Percentiles rank a stretch among this genome's conserved stretches.
Conservation (phyloP, 1,140 invertebrate genomes). For the Papilio polytes region DNA sequence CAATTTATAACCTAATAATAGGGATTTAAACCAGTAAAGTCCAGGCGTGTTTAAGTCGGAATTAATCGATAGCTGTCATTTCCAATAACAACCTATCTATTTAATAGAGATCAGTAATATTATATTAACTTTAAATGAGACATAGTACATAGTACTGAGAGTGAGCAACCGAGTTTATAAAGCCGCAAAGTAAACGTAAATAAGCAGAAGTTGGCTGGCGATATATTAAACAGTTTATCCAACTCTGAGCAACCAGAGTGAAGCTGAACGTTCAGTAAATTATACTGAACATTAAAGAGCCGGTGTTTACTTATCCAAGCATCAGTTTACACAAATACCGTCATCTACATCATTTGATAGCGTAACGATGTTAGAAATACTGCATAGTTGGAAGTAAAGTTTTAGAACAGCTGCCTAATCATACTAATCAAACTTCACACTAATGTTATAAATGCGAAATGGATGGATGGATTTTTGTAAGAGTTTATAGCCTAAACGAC, state of each 20-base stretch:
- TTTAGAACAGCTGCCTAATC: too few relatives aligned
- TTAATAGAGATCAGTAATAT: too few relatives aligned
- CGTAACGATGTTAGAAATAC: background rate
- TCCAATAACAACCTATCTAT: too few relatives aligned
- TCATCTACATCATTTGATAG: background rate
- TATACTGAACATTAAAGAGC: constrained; percentile 1
- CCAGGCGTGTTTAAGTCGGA: too few relatives aligned
- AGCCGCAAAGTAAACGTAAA: constrained; percentile 13
- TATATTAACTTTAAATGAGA: background rate
- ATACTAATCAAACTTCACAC: too few relatives aligned
- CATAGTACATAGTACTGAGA: background rate
- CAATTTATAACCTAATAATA: too few relatives aligned
- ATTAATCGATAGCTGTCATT: too few relatives aligned
- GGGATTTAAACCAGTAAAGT: too few relatives aligned
- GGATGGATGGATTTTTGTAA: too few relatives aligned
- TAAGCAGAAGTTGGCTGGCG: background rate
- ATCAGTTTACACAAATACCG: constrained; percentile 4
- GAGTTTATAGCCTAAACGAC: too few relatives aligned
- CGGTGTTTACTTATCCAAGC: background rate
- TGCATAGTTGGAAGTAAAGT: background rate
- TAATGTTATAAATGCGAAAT: too few relatives aligned
- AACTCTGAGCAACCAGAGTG: background rate
- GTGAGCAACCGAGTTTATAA: background rate
- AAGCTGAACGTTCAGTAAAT: background rate
- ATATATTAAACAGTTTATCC: constrained; percentile 4